Conservation (phyloP, 2,797 vertebrate genomes). For the Macropodus opercularis region DNA sequence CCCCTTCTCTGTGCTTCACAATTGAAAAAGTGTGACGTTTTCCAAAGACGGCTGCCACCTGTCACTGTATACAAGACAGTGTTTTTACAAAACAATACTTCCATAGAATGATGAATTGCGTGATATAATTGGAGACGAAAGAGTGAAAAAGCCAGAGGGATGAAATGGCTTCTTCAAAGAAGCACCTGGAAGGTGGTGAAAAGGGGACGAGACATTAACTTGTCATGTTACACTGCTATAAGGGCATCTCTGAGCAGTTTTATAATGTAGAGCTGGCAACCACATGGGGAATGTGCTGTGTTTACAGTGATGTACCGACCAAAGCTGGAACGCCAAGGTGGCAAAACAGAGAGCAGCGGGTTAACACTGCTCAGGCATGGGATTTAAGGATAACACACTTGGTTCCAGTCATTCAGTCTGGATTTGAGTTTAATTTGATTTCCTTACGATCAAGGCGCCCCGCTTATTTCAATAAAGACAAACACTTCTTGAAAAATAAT, state of each 20-base stretch:
- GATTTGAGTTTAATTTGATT: slow-evolving; percentile 71
- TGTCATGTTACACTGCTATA: neutral
- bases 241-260: neutral
- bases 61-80: slow-evolving; percentile 23
- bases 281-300: slow-evolving; percentile 14
- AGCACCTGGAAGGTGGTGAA: slow-evolving; percentile 24
- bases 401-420: slow-evolving; percentile 56
- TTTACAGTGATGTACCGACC: slow-evolving; percentile 26
- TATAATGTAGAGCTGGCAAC: slow-evolving; percentile 2
- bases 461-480: slow-evolving; percentile 46
- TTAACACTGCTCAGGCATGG: slow-evolving; percentile 39
- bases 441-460: slow-evolving; percentile 62
- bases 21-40: slow-evolving; percentile 15
- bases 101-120: slow-evolving; percentile 37
- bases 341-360: slow-evolving; percentile 29
- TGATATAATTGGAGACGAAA: slow-evolving; percentile 47
- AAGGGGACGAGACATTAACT: slow-evolving; percentile 4
- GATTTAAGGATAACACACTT: slow-evolving; percentile 50
- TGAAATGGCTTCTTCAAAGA: slow-evolving; percentile 15
- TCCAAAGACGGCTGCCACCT: slow-evolving; percentile 45
- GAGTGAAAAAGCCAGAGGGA: slow-evolving; percentile 26
- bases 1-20: slow-evolving; percentile 28
- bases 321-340: slow-evolving; percentile 36
- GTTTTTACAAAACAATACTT: slow-evolving; percentile 38
- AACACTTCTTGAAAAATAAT: slow-evolving; percentile 67